Percentiles rank a stretch among this genome's conserved stretches.
These are phyloP conservation scores for Athene cunicularia DNA, from an alignment of 2,113 vertebrate species.

Conservation along the genomic window DNA sequence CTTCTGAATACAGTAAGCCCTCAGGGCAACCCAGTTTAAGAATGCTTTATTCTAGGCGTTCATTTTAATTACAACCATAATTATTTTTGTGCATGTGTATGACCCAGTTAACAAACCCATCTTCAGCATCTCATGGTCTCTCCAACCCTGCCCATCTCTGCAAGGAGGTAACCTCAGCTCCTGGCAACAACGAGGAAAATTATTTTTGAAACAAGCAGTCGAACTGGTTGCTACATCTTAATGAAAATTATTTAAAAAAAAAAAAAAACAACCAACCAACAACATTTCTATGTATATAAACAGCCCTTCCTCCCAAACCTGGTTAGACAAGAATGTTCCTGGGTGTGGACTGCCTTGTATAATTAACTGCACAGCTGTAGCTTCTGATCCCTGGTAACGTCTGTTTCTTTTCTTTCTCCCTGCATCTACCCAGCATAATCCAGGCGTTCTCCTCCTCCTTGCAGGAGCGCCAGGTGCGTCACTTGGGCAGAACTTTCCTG, in stretches of 20 bases:
- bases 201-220: constrained; percentile 58
- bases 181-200: not conserved
- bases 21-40: not conserved
- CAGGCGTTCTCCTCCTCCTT: constrained; percentile 37
- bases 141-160: not conserved
- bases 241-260: constrained; percentile 49
- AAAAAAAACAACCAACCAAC: not conserved
- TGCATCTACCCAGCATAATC: constrained; percentile 25
- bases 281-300: constrained; percentile 56
- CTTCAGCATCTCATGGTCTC: constrained; percentile 5
- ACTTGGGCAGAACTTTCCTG: not conserved
- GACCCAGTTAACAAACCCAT: constrained; percentile 64
- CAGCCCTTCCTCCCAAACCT: constrained; percentile 70
- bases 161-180: constrained; percentile 15
- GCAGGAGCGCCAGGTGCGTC: constrained; percentile 61
- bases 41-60: constrained; percentile 56
- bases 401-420: constrained; percentile 34
- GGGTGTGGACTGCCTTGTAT: constrained; percentile 75
- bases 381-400: constrained; percentile 37
- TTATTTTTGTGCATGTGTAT: constrained; percentile 6
- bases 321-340: constrained; percentile 75
- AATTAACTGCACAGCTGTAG: constrained; percentile 70
- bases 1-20: not conserved
- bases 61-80: constrained; percentile 37
- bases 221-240: constrained; percentile 66